Percentiles rank a stretch among this genome's conserved stretches.
These are phyloP conservation scores for Vanessa cardui DNA, from an alignment of 2,888 invertebrate genomes.

Conservation along the genomic window DNA sequence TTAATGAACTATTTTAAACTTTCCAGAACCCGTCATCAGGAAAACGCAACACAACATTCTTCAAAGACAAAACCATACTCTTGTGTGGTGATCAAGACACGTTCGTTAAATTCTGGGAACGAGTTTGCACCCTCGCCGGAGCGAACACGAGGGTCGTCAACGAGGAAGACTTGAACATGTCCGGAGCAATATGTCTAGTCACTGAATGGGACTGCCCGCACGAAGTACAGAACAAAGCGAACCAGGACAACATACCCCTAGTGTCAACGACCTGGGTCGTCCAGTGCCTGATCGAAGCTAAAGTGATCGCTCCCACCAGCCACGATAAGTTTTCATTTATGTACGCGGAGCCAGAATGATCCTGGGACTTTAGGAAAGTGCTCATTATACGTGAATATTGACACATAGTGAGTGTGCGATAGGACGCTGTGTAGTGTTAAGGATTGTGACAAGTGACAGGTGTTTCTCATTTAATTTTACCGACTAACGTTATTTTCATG, in stretches of 20 bases:
- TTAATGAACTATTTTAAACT: neutral
- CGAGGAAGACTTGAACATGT: conserved; percentile 73
- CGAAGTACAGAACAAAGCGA: conserved; percentile 79
- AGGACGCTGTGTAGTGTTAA: conserved; percentile 44
- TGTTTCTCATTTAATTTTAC: no score
- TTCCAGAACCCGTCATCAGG: conserved; percentile 63
- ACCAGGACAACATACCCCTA: conserved; percentile 83
- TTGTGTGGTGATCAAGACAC: conserved; percentile 79
- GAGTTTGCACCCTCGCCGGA: conserved; percentile 83
- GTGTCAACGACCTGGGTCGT: conserved; percentile 87
- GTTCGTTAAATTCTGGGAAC: conserved; percentile 84
- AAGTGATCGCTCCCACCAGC: conserved; percentile 71
- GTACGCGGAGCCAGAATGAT: conserved; percentile 80
- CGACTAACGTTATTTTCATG: neutral
- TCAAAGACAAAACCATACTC: conserved; percentile 76
- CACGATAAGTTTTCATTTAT: conserved; percentile 81
- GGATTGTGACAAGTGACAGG: neutral
- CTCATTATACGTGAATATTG: conserved; percentile 78
- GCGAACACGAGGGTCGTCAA: conserved; percentile 75
- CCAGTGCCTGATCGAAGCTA: conserved; percentile 86
- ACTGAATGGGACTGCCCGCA: conserved; percentile 85
- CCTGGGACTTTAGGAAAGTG: conserved; percentile 76
- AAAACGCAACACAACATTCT: conserved; percentile 60
- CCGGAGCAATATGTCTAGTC: conserved; percentile 80
- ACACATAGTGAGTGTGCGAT: conserved; percentile 61